Base-by-base conservation (phyloP, 1,140 invertebrate species). In the Dysdera silvatica region DNA sequence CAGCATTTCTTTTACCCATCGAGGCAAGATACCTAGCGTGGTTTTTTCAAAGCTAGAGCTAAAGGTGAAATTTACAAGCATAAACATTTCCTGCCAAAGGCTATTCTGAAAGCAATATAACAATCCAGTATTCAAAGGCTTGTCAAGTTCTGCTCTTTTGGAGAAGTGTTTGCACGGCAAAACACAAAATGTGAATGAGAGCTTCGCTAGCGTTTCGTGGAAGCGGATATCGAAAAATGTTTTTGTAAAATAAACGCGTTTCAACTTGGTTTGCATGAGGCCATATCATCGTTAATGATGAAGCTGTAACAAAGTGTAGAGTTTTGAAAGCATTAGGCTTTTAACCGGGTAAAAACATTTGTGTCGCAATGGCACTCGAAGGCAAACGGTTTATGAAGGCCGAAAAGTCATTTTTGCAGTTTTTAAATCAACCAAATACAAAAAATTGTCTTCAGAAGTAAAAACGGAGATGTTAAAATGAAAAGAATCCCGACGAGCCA, bases 211-310 rank as follows among this genome's bases (percentile, higher is more conserved):
- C 24, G 41, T 35, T 35, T 47, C 41, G 20, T 3, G 24, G 41
- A 41, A 45, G 31, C 56, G 37, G 7, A 58, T 45, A 51, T 31
- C 12, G 5, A 58, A 29, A 7, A 45, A 45, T 51, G 56, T 58
- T 3, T 3, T 20, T 7, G 14, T 49, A 12, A 18, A n/a, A n/a
- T n/a, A n/a, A n/a, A 48, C 1, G 28, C 56, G 6, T 24, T 58
- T 31, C 23, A 14, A 16, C 3, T 51, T 10, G 40, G 40, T 8
- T 16, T 23, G 10, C 18, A 58, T 18, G 31, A 31, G 16, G 56
- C 56, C 16, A 16, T 58, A 18, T 29, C 7, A 7, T 48, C 24
- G n/a, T 58, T 58, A 58, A 58, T 26, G 56, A 51, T 7, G 40
- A 41, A 16, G 24, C 24, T 24, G 37, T 58, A 14, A 20, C 16